Evolutionary conservation across 2,888 invertebrate genomes (phyloP), one percentile per base, ranked within the genome.

Genomic region (Tipula lateralis): DNA sequence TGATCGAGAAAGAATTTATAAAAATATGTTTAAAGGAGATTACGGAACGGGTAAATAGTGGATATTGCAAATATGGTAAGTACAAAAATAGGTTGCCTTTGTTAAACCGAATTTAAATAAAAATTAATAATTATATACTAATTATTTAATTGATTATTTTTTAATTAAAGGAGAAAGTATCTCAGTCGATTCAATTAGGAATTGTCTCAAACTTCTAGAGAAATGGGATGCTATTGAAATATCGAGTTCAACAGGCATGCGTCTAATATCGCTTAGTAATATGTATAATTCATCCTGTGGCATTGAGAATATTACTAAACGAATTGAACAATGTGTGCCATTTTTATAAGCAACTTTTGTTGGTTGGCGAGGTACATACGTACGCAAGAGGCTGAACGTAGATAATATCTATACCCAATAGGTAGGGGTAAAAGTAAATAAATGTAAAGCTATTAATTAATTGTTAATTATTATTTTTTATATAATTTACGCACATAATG

Each of bases 151-250:
- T 36, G 36, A 9, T 36, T 36, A 9, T 85, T 82, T 86, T 86
- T 86, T 87, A 86, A 86, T 90, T 91, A 2, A 90, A 97, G 97
- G 95, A 86, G 97, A 98, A 90, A 96, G 97, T 88, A 93, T 97
- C 84, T 96, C 96, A 6, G 94, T 95, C 7, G 97, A 97, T 89
- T 94, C 96, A 0, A 93, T 98, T 84, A 94, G 94, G 88, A 97
- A 97, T 90, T 96, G 96, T 84, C 89, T 97, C 32, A 95, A 96
- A 86, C 90, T 97, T 0, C 93, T 95, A 50, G 94, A 96, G 86
- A 95, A 95, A 87, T 95, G 96, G 95, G 94, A 94, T 86, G 93
- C 96, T 12, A 88, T 97, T 36, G 95, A 96, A 36, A 88, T 92
- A 87, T 88, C 92, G 86, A 89, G 88, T 86, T 88, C 88, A 84